Conservation (phyloP, 2,888 invertebrate genomes). For the Ischnus inquisitorius region DNA sequence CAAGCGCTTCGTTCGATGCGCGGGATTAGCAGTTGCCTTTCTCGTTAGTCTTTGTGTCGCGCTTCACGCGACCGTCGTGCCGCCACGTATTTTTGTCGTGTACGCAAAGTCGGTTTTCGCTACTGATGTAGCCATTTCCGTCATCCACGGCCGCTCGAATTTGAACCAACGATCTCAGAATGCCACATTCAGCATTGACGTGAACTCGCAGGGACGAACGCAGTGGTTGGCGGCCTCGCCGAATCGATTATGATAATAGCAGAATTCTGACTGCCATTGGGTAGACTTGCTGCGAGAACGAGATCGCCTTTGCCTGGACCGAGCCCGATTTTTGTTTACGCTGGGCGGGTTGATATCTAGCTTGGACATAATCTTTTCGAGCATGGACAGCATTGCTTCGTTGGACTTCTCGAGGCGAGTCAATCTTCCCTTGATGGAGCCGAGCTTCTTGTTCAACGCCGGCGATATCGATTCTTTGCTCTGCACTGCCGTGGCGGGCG, state of each 20-base stretch:
- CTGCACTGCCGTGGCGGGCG: constrained; percentile 19
- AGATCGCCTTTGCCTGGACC: not conserved
- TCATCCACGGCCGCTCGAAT: too few relatives aligned
- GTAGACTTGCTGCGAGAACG: not conserved
- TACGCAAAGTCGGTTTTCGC: too few relatives aligned
- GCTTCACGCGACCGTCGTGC: too few relatives aligned
- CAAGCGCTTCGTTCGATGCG: too few relatives aligned
- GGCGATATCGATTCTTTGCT: constrained; percentile 7
- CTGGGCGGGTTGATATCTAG: not conserved
- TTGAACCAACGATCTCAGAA: too few relatives aligned
- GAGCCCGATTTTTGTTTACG: not conserved
- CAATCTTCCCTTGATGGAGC: not conserved
- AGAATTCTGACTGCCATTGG: not conserved
- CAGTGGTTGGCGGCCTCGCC: constrained; percentile 21
- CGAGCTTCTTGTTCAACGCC: not conserved
- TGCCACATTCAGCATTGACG: too few relatives aligned
- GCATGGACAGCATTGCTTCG: not conserved
- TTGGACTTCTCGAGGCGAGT: not conserved
- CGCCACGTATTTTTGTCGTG: too few relatives aligned
- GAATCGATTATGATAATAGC: constrained; percentile 37
- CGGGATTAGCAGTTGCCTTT: too few relatives aligned
- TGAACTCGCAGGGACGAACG: too few relatives aligned
- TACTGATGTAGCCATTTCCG: too few relatives aligned
- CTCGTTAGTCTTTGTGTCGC: too few relatives aligned
- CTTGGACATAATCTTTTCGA: not conserved